Percentiles rank a stretch among this genome's conserved stretches.
These are phyloP conservation scores for Platichthys flesus DNA, from an alignment of 2,113 vertebrate species.

Conservation along the genomic window DNA sequence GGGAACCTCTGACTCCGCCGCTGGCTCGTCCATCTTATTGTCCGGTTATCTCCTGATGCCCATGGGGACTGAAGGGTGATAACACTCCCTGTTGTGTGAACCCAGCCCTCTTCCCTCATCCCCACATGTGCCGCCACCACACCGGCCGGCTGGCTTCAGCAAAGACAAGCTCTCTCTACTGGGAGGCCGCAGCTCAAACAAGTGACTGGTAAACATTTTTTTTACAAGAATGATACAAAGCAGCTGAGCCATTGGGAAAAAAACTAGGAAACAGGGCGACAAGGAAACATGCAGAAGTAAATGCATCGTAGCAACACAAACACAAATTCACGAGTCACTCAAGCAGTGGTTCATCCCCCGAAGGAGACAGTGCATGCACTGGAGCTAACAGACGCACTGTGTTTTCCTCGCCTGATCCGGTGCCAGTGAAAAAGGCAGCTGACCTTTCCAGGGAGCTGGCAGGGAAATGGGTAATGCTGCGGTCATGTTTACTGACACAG, in stretches of 20 bases:
- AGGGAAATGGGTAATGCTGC: slow-evolving; percentile 61
- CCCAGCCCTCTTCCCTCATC: background rate
- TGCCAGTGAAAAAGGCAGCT: slow-evolving; percentile 53
- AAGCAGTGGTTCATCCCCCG: background rate
- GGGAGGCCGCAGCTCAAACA: no score
- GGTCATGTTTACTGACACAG: slow-evolving; percentile 54
- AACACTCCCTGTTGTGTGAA: background rate
- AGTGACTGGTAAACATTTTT: no score
- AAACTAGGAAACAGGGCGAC: no score
- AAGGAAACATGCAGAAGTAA: no score
- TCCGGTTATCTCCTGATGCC: background rate
- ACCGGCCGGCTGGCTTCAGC: background rate
- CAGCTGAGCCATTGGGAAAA: no score
- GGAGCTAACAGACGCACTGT: background rate
- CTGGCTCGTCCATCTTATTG: no score
- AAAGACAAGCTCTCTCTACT: no score
- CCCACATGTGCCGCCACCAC: background rate
- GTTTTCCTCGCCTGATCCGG: slow-evolving; percentile 35
- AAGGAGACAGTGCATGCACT: background rate
- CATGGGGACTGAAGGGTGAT: background rate
- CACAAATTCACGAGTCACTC: background rate
- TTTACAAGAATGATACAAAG: no score
- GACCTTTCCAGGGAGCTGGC: slow-evolving; percentile 66
- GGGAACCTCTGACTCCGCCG: no score
- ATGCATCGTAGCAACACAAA: no score